A percentile compares a stretch with the other conserved stretches of the same genome.
phyloP scores from a whole-genome alignment of 2,888 invertebrate genomes.

The Rosalia funebris region DNA sequence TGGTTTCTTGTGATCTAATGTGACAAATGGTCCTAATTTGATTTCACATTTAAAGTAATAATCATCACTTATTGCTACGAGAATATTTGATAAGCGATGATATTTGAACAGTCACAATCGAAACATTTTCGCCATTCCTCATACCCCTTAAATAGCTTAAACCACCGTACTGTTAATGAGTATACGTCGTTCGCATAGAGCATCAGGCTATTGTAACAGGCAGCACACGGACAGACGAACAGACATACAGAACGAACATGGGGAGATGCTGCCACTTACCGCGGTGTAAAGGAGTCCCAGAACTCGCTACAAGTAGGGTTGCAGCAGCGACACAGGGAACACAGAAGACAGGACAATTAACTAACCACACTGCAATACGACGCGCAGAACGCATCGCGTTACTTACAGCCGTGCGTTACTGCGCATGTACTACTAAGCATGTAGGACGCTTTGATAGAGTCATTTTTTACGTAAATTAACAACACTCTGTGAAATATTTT shows the following conservation, averaged over 20 bases:
- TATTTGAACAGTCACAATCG: too few species aligned
- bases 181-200: slow-evolving; percentile 24
- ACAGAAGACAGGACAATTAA: slow-evolving; percentile 69
- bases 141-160: slow-evolving; percentile 2
- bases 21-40: too few species aligned
- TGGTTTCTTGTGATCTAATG: too few species aligned
- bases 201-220: slow-evolving; percentile 57
- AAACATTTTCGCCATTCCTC: slow-evolving; percentile 1
- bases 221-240: slow-evolving; percentile 62
- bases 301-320: slow-evolving; percentile 84
- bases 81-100: too few species aligned
- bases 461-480: too few species aligned
- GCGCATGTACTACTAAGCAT: slow-evolving; percentile 59
- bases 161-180: slow-evolving; percentile 13
- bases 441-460: slow-evolving; percentile 41
- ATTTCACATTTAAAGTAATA: too few species aligned
- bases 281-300: slow-evolving; percentile 98
- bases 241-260: slow-evolving; percentile 62
- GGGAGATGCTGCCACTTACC: slow-evolving; percentile 84
- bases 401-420: slow-evolving; percentile 20
- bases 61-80: too few species aligned
- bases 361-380: slow-evolving; percentile 63
- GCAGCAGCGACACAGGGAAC: slow-evolving; percentile 78
- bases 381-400: slow-evolving; percentile 24
- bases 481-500: too few species aligned